Evolutionary conservation across 2,113 vertebrate genomes (phyloP).

Genomic region (rabbit (Oryctolagus cuniculus)): mOryCun1.1 NC_091444.1:49674501-49675000

Average conservation of each 20-base stretch:
- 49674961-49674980: not conserved
- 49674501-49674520: too few species aligned
- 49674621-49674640: not conserved
- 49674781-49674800: not conserved
- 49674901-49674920: not conserved
- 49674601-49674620: not conserved
- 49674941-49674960: not conserved
- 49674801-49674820: not conserved
- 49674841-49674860: not conserved
- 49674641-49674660: not conserved
- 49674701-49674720: not conserved
- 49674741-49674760: not conserved
- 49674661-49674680: not conserved
- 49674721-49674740: not conserved
- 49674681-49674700: not conserved
- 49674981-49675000: not conserved
- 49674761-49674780: not conserved
- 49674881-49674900: not conserved
- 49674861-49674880: not conserved
- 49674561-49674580: not conserved
- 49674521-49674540: too few species aligned
- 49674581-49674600: not conserved
- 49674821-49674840: not conserved
- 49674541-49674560: too few species aligned
- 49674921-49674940: not conserved